These are phyloP conservation scores for Nowickia ferox DNA, from an alignment of 2,888 invertebrate species.

Conservation along the genomic window DNA sequence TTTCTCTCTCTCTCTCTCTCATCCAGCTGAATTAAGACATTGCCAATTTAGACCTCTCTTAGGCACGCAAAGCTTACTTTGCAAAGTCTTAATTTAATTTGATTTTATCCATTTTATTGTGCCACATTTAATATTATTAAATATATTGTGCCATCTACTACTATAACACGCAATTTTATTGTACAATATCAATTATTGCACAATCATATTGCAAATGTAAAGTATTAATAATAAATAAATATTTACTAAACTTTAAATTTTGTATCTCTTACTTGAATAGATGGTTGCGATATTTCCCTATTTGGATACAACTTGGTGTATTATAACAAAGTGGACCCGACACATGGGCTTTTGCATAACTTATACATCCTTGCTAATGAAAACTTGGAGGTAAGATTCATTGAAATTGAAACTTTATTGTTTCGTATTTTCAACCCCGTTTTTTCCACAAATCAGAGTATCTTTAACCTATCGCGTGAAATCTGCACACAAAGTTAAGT, in stretches of 20 bases:
- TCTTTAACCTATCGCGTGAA: conserved; percentile 96
- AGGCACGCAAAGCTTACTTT: no score
- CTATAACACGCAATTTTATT: no score
- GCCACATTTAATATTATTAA: no score
- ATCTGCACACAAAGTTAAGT: conserved; percentile 95
- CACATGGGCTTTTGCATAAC: conserved; percentile 97
- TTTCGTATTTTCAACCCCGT: background rate
- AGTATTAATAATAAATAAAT: background rate
- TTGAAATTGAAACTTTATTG: background rate
- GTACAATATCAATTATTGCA: no score
- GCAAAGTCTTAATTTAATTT: no score
- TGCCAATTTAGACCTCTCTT: no score
- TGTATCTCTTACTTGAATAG: conserved; percentile 83
- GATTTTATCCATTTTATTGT: no score
- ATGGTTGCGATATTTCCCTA: conserved; percentile 97
- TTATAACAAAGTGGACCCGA: conserved; percentile 95
- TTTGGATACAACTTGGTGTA: conserved; percentile 92
- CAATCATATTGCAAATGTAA: no score
- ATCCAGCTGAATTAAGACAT: no score
- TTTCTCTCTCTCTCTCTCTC: no score
- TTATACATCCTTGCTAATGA: conserved; percentile 95
- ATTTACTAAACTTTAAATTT: background rate
- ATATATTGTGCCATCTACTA: no score
- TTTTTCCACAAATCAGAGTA: conserved; percentile 85
- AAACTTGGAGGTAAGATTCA: conserved; percentile 92